Percentiles rank a stretch among this genome's conserved stretches.
phyloP scores from a whole-genome alignment of 2,113 vertebrate genomes.

The Isurus oxyrinchus region DNA sequence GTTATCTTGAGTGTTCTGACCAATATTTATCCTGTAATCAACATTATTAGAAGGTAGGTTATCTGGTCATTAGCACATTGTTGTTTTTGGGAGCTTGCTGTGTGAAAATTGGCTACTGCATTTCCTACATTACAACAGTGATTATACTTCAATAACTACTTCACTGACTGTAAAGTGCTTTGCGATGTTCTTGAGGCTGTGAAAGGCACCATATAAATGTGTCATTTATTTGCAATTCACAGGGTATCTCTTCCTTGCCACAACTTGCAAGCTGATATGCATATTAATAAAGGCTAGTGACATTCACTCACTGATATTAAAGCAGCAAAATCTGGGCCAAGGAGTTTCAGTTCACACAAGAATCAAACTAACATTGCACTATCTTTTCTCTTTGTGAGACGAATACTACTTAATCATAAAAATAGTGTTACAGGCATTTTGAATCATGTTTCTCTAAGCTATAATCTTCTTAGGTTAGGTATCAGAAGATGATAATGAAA shows the following conservation, averaged over 20 bases:
- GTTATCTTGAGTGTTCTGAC: no score
- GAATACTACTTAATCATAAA: not conserved
- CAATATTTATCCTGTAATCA: no score
- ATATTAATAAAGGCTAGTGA: not conserved
- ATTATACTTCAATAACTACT: no score
- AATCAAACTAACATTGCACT: not conserved
- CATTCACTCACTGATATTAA: not conserved
- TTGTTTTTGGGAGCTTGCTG: no score
- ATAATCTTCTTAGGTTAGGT: not conserved
- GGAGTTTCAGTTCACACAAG: not conserved
- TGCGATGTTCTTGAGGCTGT: no score
- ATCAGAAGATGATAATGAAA: not conserved
- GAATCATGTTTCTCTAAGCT: not conserved
- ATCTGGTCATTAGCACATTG: no score
- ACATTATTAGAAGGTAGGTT: no score
- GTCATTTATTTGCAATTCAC: not conserved
- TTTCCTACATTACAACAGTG: no score
- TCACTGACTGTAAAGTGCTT: no score
- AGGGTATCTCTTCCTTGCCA: not conserved
- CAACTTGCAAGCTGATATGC: not conserved
- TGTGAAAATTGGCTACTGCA: no score
- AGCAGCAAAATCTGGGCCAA: not conserved
- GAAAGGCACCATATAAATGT: no score
- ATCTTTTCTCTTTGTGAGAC: not conserved
- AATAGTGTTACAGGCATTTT: not conserved